Base-by-base conservation (phyloP, 1,140 invertebrate species). In the Drosophila lini region DNA sequence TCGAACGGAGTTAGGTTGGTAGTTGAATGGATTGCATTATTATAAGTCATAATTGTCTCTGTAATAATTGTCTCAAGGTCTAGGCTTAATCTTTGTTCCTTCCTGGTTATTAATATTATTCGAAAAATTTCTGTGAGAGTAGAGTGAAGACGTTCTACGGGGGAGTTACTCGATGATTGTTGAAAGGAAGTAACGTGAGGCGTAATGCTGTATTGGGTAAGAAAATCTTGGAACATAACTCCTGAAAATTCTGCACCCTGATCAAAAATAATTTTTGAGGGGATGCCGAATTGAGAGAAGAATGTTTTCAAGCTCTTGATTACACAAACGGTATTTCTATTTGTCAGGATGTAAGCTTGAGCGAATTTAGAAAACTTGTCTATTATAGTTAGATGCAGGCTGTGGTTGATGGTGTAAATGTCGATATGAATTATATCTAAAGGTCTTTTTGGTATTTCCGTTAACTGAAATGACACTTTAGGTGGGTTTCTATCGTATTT, bases 1-100 rank as follows among this genome's bases (percentile, higher is more conserved):
- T 74, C 56, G 8, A 53, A 74, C 3, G 70, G 62, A 5, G 52
- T 74, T 6, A 60, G 16, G n/a, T 68, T 74, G 1, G 63, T 56
- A 15, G 42, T 58, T 7, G 16, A 58, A 16, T 68, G 50, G 4
- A 56, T 45, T 19, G 62, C 47, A 5, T 73, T 50, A 11, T 67
- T 73, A 15, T 65, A 45, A 1, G 53, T 68, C 44, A 48, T 60
- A 10, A 60, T 41, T 40, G 19, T 56, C 41, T 69, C 58, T 9
- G 40, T 40, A 7, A 67, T 25, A 10, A 55, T 74, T 19, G 59
- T 42, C 9, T 61, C 25, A 10, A 61, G 57, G 2, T 68, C 57
- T 16, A 25, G 25, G 25, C 25, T 25, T 25, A 25, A 25, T 25
- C 25, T 25, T 25, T 25, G 25, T 25, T 52, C 50, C 16, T 45